Percentiles rank a stretch among this genome's conserved stretches.
Conservation (phyloP, 2,797 vertebrate genomes). For the Chlorospingus semifuscus region DNA sequence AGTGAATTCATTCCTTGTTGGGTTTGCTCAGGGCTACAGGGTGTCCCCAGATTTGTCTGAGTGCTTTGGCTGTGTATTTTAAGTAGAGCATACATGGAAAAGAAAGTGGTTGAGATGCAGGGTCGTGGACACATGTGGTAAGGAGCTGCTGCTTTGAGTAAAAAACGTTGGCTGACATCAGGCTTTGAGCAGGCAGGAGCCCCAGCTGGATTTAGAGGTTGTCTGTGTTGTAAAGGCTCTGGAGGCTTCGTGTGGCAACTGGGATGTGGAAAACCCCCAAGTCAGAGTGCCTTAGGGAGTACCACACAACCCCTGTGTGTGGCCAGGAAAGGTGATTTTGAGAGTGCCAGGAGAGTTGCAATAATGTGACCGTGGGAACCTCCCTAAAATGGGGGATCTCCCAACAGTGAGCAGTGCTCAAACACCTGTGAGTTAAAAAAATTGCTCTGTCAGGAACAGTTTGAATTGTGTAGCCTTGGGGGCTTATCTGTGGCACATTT, state of each 20-base stretch:
- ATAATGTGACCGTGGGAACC: background rate
- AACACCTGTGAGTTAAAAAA: background rate
- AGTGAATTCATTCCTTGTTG: background rate
- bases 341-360: background rate
- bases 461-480: background rate
- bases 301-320: background rate
- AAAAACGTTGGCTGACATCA: background rate
- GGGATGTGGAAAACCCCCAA: background rate
- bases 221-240: background rate
- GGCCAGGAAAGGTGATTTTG: background rate
- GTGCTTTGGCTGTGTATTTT: background rate
- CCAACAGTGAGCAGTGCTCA: background rate
- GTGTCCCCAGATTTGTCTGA: background rate
- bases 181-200: background rate
- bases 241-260: background rate
- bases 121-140: fast-evolving
- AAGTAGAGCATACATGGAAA: fast-evolving
- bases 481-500: background rate
- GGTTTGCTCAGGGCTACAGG: background rate
- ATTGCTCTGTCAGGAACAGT: background rate
- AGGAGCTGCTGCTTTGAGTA: background rate
- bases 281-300: background rate
- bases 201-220: background rate
- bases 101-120: background rate
- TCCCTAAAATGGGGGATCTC: background rate